Evolutionary conservation across 64 coral and sea anemone species (phyloP), one percentile per base, ranked within the genome.

Genomic region (Cladopsammia gracilis): DNA sequence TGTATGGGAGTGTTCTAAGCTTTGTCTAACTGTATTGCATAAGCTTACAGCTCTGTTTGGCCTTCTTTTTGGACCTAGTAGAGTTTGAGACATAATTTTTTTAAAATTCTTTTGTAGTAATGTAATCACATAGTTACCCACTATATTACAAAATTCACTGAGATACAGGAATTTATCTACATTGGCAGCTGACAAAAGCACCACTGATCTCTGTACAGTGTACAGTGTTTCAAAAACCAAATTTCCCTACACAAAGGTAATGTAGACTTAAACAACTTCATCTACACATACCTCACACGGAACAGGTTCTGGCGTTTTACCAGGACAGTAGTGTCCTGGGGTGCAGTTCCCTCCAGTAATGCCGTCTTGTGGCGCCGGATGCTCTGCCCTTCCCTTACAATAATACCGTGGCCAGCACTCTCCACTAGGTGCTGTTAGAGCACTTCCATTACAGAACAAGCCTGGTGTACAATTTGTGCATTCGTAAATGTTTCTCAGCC

Each of bases 261-360:
- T 34, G 34, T 34, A 34, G 34, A 34, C 34, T 34, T 34, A 34
- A 34, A 34, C 34, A 34, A 34, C 23, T 18, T 8, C 51, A 59
- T n/a, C 2, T 7, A 9, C 7, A 85, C 88, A 71, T 94, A 99
- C 98, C 91, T 89, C 79, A 89, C 98, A 99, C 15, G 98, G 98
- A 8, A 99, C 90, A 34, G 98, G 98, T 78, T 89, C 46, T 12
- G 98, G 91, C 80, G 98, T 96, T 57, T 83, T 78, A 57, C 83
- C 84, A 20, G 98, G 98, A 58, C 98, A 99, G 70, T 88, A 99
- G 78, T 99, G 98, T 57, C 98, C 98, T 19, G 98, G 91, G 77
- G 94, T 99, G 72, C 98, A 99, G 42, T 91, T 93, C 23, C 98
- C 98, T 62, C 98, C 98, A 64, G 98, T 96, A 10, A 86, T 1